Conservation (phyloP, 2,888 invertebrate species). For the Baccha elongata region DNA sequence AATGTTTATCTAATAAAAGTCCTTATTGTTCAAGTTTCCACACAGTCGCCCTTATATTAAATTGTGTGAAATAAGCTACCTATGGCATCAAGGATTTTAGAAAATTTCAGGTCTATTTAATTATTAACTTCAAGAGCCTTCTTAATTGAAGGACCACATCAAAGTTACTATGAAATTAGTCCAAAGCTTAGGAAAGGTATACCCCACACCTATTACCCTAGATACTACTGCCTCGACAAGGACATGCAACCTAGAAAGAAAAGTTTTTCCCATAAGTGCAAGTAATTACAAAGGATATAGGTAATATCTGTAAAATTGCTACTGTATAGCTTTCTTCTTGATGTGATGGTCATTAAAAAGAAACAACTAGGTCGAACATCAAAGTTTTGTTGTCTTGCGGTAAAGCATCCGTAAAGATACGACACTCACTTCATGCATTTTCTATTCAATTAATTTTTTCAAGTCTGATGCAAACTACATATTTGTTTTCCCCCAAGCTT, state of each 20-base stretch:
- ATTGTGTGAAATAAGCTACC: no score
- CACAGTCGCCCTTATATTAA: no score
- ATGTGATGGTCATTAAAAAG: constrained; percentile 40
- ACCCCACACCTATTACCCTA: no score
- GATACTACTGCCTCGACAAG: background rate
- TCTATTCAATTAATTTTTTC: constrained; percentile 55
- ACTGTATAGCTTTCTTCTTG: background rate
- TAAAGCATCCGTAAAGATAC: background rate
- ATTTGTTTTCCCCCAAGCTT: background rate
- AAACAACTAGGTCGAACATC: constrained; percentile 50
- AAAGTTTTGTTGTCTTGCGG: background rate
- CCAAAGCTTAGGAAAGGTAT: constrained; percentile 5
- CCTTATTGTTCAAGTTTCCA: no score
- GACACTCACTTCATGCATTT: constrained; percentile 55
- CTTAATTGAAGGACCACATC: background rate
- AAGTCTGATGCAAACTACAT: constrained; percentile 9
- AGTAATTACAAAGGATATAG: background rate
- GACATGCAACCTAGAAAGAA: constrained; percentile 4
- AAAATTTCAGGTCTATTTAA: constrained; percentile 2
- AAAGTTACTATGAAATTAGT: constrained; percentile 1
- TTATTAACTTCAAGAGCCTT: background rate
- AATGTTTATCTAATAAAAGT: no score
- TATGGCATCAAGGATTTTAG: no score
- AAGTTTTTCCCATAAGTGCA: constrained; percentile 4
- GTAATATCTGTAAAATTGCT: background rate